A percentile compares a stretch with the other conserved stretches of the same genome.
Evolutionary conservation across 2,113 vertebrate genomes (phyloP).

Genomic region (Trichechus manatus): DNA sequence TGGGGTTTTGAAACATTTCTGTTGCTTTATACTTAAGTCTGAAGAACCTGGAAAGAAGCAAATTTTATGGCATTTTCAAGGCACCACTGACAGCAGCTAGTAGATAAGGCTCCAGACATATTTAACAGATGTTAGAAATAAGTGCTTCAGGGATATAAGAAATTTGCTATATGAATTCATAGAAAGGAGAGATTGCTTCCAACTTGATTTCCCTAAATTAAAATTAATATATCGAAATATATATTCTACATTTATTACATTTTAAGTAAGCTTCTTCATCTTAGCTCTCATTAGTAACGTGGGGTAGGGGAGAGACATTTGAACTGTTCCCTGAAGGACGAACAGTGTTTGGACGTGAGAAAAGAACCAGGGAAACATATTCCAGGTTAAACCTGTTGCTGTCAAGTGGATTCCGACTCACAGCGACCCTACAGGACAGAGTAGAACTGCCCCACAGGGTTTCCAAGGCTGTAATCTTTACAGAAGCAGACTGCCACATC

Average conservation of each 20-base stretch:
- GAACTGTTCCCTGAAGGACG: constrained; percentile 36
- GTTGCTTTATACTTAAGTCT: constrained; percentile 46
- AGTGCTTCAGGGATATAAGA: not conserved
- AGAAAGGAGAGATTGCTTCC: constrained; percentile 32
- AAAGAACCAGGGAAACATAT: not conserved
- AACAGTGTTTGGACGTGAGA: not conserved
- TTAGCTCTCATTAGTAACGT: constrained; percentile 38
- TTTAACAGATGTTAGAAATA: constrained; percentile 62
- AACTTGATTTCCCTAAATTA: not conserved
- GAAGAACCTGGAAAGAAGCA: constrained; percentile 49
- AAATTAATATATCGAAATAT: constrained; percentile 39
- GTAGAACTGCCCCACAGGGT: not conserved
- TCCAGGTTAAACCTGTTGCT: not conserved
- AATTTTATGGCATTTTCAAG: constrained; percentile 22
- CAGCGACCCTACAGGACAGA: not conserved
- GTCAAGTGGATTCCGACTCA: not conserved
- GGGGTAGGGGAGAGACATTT: not conserved
- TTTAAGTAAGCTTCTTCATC: constrained; percentile 57
- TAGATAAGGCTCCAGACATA: not conserved
- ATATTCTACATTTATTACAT: constrained; percentile 20
- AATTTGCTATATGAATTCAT: constrained; percentile 49
- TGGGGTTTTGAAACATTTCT: constrained; percentile 12
- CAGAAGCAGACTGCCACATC: not conserved
- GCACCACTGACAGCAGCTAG: not conserved
- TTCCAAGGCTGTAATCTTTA: not conserved